phyloP scores from a whole-genome alignment of 2,113 vertebrate genomes.

The Xiphophorus hellerii region DNA sequence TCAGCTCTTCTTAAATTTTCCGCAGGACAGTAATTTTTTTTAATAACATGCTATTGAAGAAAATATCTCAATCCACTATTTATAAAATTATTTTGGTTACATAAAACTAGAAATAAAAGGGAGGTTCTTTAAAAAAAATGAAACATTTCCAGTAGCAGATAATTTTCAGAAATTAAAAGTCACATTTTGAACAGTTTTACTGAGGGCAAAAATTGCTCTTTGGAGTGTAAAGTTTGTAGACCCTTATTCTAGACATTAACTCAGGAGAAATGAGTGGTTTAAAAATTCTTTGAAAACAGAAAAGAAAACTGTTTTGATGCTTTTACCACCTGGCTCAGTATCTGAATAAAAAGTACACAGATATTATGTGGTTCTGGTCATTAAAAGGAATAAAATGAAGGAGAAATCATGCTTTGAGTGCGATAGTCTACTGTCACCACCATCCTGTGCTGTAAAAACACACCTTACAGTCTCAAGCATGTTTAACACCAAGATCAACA shows the following conservation, averaged over 20 bases:
- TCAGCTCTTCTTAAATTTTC: neutral
- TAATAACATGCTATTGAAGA: too few relatives aligned
- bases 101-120: too few relatives aligned
- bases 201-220: too few relatives aligned
- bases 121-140: too few relatives aligned
- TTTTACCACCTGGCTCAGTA: neutral
- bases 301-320: neutral
- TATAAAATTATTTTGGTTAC: too few relatives aligned
- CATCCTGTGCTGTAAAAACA: neutral
- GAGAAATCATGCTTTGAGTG: neutral
- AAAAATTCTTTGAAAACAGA: neutral
- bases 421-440: neutral
- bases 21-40: too few relatives aligned
- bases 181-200: too few relatives aligned
- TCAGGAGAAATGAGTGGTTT: neutral
- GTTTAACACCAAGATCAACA: conserved; percentile 36
- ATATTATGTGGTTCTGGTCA: too few relatives aligned
- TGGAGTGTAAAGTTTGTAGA: too few relatives aligned
- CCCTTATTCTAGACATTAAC: neutral
- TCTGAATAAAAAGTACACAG: neutral
- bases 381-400: neutral
- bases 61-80: too few relatives aligned
- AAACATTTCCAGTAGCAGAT: too few relatives aligned
- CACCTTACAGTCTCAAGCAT: conserved; percentile 12
- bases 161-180: too few relatives aligned